phyloP scores from a whole-genome alignment of 2,797 vertebrate species.

The Telmatherina bonti region DNA sequence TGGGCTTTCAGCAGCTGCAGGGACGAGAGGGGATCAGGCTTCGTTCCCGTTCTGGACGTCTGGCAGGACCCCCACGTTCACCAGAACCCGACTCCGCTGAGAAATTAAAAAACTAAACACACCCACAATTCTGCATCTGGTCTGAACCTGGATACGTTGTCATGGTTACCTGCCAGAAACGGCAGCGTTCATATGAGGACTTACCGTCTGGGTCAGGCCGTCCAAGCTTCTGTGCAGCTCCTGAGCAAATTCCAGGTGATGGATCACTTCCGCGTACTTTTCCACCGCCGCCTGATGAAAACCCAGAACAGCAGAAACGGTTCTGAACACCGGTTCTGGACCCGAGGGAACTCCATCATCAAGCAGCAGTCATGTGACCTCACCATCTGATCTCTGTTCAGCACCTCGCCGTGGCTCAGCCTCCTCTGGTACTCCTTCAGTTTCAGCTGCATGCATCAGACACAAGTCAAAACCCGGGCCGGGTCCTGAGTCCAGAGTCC shows the following conservation, averaged over 20 bases:
- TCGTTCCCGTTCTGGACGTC: no score
- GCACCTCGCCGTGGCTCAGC: slow-evolving; percentile 85
- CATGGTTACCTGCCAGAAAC: no score
- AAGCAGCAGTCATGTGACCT: slow-evolving; percentile 24
- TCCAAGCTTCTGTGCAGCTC: slow-evolving; percentile 93
- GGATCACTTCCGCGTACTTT: slow-evolving; percentile 93
- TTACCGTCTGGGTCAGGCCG: slow-evolving; percentile 91
- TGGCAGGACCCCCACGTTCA: no score
- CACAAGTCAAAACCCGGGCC: neutral
- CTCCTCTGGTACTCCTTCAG: slow-evolving; percentile 91
- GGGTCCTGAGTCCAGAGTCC: no score
- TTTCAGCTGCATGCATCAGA: slow-evolving; percentile 85
- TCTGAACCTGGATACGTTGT: no score
- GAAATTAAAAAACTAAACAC: no score
- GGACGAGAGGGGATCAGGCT: neutral
- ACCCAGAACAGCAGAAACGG: neutral
- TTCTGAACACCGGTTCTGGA: fast-evolving
- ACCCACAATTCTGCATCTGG: no score
- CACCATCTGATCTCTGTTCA: slow-evolving; percentile 96
- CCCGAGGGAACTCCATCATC: no score
- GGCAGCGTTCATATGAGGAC: neutral
- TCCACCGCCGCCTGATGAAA: slow-evolving; percentile 88
- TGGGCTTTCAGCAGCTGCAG: slow-evolving; percentile 91
- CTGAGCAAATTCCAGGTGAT: slow-evolving; percentile 92
- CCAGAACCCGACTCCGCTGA: no score